A percentile compares a stretch with the other conserved stretches of the same genome.
phyloP scores from a whole-genome alignment of 2,113 vertebrate species.

The Lampris incognitus region DNA sequence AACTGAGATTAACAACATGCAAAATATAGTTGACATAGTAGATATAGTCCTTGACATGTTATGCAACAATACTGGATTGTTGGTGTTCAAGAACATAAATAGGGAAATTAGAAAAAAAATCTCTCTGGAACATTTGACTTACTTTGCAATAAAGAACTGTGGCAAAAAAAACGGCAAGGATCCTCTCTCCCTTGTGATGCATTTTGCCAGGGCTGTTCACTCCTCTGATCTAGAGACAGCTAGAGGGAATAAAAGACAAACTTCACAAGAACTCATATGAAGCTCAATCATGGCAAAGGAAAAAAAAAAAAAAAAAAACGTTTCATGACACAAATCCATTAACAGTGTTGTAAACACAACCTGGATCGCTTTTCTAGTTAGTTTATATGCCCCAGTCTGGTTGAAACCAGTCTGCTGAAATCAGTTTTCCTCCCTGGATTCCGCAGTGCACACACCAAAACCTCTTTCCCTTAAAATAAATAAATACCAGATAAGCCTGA shows the following conservation, averaged over 20 bases:
- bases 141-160: conserved; percentile 40
- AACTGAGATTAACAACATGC: neutral
- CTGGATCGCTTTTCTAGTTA: neutral
- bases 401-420: neutral
- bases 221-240: neutral
- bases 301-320: neutral
- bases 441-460: neutral
- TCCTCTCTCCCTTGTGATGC: conserved; percentile 21
- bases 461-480: neutral
- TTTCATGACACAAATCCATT: neutral
- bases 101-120: neutral
- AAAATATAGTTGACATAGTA: conserved; percentile 9
- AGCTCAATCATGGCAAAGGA: neutral
- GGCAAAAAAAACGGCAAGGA: conserved; percentile 25
- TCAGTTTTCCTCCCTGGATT: neutral
- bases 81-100: too few species aligned
- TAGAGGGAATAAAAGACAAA: conserved; percentile 6
- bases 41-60: too few species aligned
- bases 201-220: conserved; percentile 39
- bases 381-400: conserved; percentile 21
- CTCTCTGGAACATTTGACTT: conserved; percentile 25
- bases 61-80: too few species aligned
- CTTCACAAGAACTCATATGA: conserved; percentile 4
- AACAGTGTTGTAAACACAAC: neutral
- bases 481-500: neutral